phyloP scores from a whole-genome alignment of 2,797 vertebrate genomes.

The Poecilia gillii region DNA sequence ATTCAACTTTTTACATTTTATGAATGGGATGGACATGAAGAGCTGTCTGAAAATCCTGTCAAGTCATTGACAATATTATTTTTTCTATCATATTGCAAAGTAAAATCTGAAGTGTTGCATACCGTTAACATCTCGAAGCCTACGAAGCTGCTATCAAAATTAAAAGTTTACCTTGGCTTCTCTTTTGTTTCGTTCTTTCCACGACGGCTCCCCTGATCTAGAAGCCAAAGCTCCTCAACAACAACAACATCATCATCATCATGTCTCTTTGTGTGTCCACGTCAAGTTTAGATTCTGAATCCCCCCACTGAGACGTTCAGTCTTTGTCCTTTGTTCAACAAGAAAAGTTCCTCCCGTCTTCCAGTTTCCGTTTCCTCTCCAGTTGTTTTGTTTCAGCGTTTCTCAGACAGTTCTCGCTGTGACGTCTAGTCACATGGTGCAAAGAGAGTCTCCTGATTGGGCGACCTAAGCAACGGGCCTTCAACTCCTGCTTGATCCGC shows the following conservation, averaged over 20 bases:
- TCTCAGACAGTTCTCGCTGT: conserved; percentile 19
- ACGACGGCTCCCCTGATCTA: neutral
- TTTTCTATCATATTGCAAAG: conserved; percentile 9
- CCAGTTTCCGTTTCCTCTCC: conserved; percentile 21
- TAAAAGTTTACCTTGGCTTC: neutral
- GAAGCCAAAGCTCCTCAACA: conserved; percentile 12
- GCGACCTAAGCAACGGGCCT: conserved; percentile 10
- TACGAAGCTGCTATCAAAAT: conserved; percentile 27
- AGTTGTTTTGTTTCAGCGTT: conserved; percentile 19
- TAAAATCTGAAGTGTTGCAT: neutral
- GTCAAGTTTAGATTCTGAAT: conserved; percentile 10
- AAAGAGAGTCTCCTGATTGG: conserved; percentile 19
- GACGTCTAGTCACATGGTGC: conserved; percentile 30
- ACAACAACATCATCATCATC: neutral
- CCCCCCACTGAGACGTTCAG: conserved; percentile 20
- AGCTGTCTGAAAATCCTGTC: conserved; percentile 13
- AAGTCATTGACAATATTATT: conserved; percentile 10
- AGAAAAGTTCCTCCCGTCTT: conserved; percentile 21
- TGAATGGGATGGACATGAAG: conserved; percentile 18
- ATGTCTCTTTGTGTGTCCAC: conserved; percentile 16
- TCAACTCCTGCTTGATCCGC: conserved; percentile 20
- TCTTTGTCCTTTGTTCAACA: conserved; percentile 17
- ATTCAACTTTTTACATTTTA: conserved; percentile 19
- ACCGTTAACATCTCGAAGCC: conserved; percentile 15
- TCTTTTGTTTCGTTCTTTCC: neutral